Conservation (phyloP, 2,888 invertebrate species). For the Pristionchus arcanus region DNA sequence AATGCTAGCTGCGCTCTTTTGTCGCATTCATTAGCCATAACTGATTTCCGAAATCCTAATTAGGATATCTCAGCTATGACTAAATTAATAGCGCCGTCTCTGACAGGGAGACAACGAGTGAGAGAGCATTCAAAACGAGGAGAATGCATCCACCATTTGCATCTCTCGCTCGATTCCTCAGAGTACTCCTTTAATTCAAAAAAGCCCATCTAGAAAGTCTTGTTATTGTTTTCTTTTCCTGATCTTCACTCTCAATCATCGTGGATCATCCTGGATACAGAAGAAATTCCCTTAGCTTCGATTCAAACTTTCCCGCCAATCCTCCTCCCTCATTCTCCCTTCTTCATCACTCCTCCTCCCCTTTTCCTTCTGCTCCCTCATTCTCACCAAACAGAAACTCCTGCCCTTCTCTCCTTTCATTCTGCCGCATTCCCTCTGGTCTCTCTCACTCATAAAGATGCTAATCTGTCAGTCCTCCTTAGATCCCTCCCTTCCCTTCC, state of each 20-base stretch:
- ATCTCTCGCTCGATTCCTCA: too few relatives aligned
- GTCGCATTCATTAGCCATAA: too few relatives aligned
- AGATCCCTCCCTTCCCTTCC: neutral
- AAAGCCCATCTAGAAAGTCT: too few relatives aligned
- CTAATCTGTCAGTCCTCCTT: neutral
- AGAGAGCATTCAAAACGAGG: too few relatives aligned
- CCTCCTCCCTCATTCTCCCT: neutral
- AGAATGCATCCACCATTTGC: too few relatives aligned
- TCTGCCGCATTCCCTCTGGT: conserved; percentile 36
- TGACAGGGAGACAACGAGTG: too few relatives aligned
- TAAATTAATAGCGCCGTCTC: too few relatives aligned
- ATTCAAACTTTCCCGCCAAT: neutral
- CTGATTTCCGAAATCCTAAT: too few relatives aligned
- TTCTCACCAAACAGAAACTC: conserved; percentile 38
- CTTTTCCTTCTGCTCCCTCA: neutral
- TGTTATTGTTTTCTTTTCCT: too few relatives aligned
- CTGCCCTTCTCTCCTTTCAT: conserved; percentile 3
- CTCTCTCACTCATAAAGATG: conserved; percentile 16
- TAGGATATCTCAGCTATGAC: too few relatives aligned
- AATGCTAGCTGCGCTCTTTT: too few relatives aligned
- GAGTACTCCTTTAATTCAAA: too few relatives aligned
- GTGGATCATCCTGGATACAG: neutral
- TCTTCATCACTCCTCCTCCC: neutral
- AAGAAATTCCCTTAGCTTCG: neutral
- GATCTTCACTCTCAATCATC: neutral